phyloP scores from a whole-genome alignment of 2,113 vertebrate genomes.

The Perca flavescens region DNA sequence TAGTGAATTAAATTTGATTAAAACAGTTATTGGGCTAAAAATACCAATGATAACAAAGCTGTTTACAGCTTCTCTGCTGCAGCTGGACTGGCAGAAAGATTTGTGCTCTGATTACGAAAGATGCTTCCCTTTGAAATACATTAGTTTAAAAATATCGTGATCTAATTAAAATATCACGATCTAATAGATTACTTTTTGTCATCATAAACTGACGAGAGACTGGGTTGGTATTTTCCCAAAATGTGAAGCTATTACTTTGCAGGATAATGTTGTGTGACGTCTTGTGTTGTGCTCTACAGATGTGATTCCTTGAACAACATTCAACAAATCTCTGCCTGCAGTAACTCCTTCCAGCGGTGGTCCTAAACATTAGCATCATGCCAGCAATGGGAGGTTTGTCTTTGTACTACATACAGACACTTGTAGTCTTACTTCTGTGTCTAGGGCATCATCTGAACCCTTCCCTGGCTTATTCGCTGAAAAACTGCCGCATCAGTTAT shows the following conservation, averaged over 20 bases:
- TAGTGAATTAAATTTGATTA: too few species aligned
- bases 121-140: too few species aligned
- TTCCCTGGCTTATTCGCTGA: conserved; percentile 33
- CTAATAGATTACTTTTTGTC: too few species aligned
- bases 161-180: too few species aligned
- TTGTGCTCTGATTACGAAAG: too few species aligned
- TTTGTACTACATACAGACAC: background rate
- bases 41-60: too few species aligned
- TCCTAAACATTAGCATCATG: background rate
- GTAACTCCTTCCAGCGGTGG: background rate
- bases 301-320: background rate
- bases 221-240: background rate
- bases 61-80: too few species aligned
- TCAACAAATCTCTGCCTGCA: background rate
- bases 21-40: too few species aligned
- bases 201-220: too few species aligned
- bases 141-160: too few species aligned
- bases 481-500: conserved; percentile 22
- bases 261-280: background rate
- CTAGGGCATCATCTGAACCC: conserved; percentile 16
- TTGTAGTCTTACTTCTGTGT: conserved; percentile 9
- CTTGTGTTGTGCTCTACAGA: conserved; percentile 8
- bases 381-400: background rate
- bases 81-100: too few species aligned
- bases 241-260: background rate